Evolutionary conservation across 2,888 invertebrate genomes (phyloP).

Genomic region (Lysandra bellargus): DNA sequence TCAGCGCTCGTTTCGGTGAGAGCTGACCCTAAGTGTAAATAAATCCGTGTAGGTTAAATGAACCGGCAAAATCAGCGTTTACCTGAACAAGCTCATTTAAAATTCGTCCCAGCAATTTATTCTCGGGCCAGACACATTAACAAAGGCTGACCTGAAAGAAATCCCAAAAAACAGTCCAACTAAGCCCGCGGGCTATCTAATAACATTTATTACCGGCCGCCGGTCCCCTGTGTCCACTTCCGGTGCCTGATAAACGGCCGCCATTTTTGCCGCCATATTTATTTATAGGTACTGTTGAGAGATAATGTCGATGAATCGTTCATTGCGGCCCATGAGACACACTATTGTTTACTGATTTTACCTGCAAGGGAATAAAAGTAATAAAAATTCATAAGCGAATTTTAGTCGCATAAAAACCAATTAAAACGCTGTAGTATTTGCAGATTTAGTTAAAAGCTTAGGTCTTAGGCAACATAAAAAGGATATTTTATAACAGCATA

Average conservation of each 20-base stretch:
- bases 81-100: slow-evolving; percentile 52
- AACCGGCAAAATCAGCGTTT: slow-evolving; percentile 43
- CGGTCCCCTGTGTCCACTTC: slow-evolving; percentile 79
- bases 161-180: slow-evolving; percentile 69
- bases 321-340: slow-evolving; percentile 48
- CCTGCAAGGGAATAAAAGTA: background rate
- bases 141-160: slow-evolving; percentile 72
- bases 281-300: slow-evolving; percentile 74
- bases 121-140: slow-evolving; percentile 75
- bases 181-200: slow-evolving; percentile 80
- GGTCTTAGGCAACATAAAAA: background rate
- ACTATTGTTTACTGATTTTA: background rate
- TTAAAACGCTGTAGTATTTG: background rate
- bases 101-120: slow-evolving; percentile 71
- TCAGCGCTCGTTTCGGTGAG: background rate
- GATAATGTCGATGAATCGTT: slow-evolving; percentile 72
- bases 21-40: background rate
- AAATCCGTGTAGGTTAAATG: background rate
- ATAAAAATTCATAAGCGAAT: background rate
- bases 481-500: background rate
- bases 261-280: slow-evolving; percentile 81
- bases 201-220: slow-evolving; percentile 78
- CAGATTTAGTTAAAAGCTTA: background rate
- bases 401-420: background rate
- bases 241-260: slow-evolving; percentile 77